Evolutionary conservation across 2,797 vertebrate genomes (phyloP).

Genomic region (Sebastes taczanowskii): DNA sequence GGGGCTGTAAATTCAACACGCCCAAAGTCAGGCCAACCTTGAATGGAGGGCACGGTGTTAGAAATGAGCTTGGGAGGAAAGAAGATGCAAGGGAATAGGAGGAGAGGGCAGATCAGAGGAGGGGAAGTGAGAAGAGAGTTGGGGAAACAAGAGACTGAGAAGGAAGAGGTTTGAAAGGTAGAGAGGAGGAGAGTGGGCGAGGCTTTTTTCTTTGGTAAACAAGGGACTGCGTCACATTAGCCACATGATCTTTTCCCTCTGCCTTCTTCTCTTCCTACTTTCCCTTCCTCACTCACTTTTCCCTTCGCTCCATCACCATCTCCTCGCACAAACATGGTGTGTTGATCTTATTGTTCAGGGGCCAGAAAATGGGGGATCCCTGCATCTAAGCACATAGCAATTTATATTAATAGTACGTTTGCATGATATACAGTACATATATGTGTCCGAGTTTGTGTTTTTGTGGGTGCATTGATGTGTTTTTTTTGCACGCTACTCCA

Average conservation of each 20-base stretch:
- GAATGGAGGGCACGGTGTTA: constrained; percentile 67
- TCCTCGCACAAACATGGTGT: constrained; percentile 40
- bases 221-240: constrained; percentile 55
- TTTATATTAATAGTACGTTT: background rate
- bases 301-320: background rate
- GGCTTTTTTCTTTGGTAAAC: constrained; percentile 70
- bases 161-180: constrained; percentile 41
- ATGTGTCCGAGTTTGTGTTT: constrained; percentile 8
- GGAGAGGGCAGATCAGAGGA: constrained; percentile 38
- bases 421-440: background rate
- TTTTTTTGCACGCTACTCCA: constrained; percentile 47
- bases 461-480: constrained; percentile 1
- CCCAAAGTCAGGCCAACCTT: constrained; percentile 80
- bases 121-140: constrained; percentile 30
- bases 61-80: constrained; percentile 56
- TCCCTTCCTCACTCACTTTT: constrained; percentile 17
- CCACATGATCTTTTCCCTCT: constrained; percentile 44
- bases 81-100: constrained; percentile 49
- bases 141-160: constrained; percentile 31
- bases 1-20: constrained; percentile 75
- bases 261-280: constrained; percentile 19
- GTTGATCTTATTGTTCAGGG: constrained; percentile 52
- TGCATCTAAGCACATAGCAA: constrained; percentile 32
- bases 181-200: constrained; percentile 49
- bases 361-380: constrained; percentile 52